Conservation (phyloP, 2,888 invertebrate species). For the Entomobrya multifasciata region DNA sequence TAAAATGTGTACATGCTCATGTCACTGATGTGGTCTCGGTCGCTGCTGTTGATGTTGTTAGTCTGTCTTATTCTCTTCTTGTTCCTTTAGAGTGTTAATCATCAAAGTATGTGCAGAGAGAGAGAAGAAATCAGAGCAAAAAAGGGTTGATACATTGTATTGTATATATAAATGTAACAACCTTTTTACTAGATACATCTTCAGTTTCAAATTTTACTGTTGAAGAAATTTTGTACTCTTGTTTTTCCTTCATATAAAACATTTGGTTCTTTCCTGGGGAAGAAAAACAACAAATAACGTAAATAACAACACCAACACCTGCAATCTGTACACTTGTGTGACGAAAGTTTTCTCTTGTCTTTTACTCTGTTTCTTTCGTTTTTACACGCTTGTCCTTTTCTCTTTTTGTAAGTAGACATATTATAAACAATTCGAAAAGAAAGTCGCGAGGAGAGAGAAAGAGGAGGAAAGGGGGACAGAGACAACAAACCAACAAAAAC, state of each 20-base stretch:
- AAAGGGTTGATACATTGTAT: not conserved
- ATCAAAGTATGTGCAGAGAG: conserved; percentile 6
- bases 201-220: conserved; percentile 13
- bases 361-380: conserved; percentile 3
- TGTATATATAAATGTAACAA: not conserved
- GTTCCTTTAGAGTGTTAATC: conserved; percentile 27
- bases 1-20: conserved; percentile 36
- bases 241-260: not conserved
- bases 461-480: not conserved
- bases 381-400: conserved; percentile 21
- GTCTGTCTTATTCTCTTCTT: not conserved
- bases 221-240: not conserved
- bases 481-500: conserved; percentile 35
- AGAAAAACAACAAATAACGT: conserved; percentile 50
- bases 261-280: not conserved
- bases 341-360: conserved; percentile 29
- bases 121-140: conserved; percentile 17
- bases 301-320: conserved; percentile 59
- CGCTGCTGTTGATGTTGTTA: not conserved
- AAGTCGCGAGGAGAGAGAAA: not conserved
- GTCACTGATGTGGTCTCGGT: conserved; percentile 62
- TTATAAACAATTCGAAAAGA: conserved; percentile 37
- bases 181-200: not conserved
- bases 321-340: conserved; percentile 63
- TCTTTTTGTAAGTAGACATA: conserved; percentile 20